Base-by-base conservation (phyloP, 2,113 vertebrate species). In the Leptobrachium ailaonicum region DNA sequence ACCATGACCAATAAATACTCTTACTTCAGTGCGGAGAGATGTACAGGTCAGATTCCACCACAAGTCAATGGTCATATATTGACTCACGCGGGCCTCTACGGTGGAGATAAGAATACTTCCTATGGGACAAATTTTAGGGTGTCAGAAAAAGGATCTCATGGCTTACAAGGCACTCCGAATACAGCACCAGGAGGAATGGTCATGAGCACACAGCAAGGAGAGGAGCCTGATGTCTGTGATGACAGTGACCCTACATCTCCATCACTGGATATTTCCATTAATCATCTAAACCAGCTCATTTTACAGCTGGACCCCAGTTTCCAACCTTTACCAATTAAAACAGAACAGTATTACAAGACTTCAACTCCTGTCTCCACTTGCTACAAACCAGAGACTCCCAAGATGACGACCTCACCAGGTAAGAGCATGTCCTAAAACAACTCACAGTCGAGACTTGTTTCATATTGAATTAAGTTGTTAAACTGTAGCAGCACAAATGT, bases 271-370 rank as follows among this genome's bases (percentile, higher is more conserved):
- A 84, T 92, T 40, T 90, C 90, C 20, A 84, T 96, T 83, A 90
- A 95, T 41, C 87, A 84, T 13, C 92, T 96, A 75, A 96, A 96
- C 88, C 83, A 90, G 82, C 66, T 96, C 79, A 96, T 96, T 77
- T 83, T 95, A 1, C 94, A 96, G 62, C 89, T 96, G 10, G 95
- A 96, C 69, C 95, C 95, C 0, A 93, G 90, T 10, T 96, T 96
- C 56, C 87, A 95, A 82, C 93, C 89, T 0, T 84, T 91, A 12
- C 3, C 4, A 0, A 75, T 83, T 73, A 11, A 81, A 80, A 67
- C 76, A 0, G 41, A 3, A 2, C 53, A 63, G 13, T 1, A 45
- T 44, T 69, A 58, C 82, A 76, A 77, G 74, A 5, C 2, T 12
- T 67, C 53, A 76, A 76, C n/a, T 8, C 40, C 14, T 2, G 2